Conservation (phyloP, 2,888 invertebrate genomes). For the Morpho deidamia region DNA sequence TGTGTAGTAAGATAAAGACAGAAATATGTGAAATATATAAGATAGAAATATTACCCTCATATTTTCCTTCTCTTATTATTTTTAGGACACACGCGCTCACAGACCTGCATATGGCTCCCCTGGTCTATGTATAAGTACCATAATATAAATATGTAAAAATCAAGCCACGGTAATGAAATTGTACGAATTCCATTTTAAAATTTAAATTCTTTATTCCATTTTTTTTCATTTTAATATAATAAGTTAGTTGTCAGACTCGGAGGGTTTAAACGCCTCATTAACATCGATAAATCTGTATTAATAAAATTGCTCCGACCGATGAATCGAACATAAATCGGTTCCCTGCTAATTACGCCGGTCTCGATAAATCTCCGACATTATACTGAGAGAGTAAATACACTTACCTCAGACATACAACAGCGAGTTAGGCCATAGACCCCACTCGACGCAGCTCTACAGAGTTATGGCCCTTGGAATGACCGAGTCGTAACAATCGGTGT, state of each 20-base stretch:
- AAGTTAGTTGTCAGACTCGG: conserved; percentile 20
- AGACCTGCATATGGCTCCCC: too few relatives aligned
- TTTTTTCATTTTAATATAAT: conserved; percentile 5
- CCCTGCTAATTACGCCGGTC: conserved; percentile 64
- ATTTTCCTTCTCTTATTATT: too few relatives aligned
- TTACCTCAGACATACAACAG: conserved; percentile 51
- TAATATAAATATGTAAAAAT: too few relatives aligned
- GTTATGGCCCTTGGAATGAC: conserved; percentile 60
- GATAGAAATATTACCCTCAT: too few relatives aligned
- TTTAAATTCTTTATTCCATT: too few relatives aligned
- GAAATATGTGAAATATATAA: too few relatives aligned
- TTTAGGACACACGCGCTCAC: too few relatives aligned
- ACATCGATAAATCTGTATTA: conserved; percentile 36
- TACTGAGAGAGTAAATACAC: conserved; percentile 66
- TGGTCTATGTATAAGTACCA: too few relatives aligned
- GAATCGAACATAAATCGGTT: conserved; percentile 52
- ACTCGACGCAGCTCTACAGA: conserved; percentile 54
- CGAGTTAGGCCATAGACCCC: conserved; percentile 69
- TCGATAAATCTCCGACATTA: conserved; percentile 62
- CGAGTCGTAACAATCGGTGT: conserved; percentile 63
- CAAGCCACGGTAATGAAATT: too few relatives aligned
- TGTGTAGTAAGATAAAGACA: too few relatives aligned
- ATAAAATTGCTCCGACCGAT: conserved; percentile 36
- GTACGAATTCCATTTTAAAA: too few relatives aligned
- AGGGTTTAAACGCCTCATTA: conserved; percentile 48